These are phyloP conservation scores for Cephus sareptanus DNA, from an alignment of 2,888 invertebrate genomes.

Conservation along the genomic window DNA sequence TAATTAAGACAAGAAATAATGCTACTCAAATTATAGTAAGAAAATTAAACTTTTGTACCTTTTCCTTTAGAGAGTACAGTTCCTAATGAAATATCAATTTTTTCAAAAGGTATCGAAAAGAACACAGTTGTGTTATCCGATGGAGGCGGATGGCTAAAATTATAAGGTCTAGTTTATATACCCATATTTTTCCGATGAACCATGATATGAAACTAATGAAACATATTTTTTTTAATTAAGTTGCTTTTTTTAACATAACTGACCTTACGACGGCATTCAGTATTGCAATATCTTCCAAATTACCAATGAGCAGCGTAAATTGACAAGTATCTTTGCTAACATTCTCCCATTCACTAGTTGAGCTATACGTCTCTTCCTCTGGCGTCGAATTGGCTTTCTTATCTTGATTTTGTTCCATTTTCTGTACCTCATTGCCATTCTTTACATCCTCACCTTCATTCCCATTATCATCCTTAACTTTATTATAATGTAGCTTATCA, in stretches of 20 bases:
- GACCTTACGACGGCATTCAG: constrained; percentile 76
- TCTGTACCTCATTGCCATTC: constrained; percentile 40
- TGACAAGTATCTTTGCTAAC: constrained; percentile 87
- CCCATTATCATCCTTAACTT: constrained; percentile 41
- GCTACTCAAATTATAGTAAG: background rate
- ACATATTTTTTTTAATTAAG: constrained; percentile 7
- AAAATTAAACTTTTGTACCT: constrained; percentile 46
- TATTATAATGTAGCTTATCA: constrained; percentile 43
- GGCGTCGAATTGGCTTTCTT: constrained; percentile 58
- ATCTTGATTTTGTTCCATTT: constrained; percentile 59
- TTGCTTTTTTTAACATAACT: constrained; percentile 3
- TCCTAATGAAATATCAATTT: constrained; percentile 59
- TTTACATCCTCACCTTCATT: constrained; percentile 39
- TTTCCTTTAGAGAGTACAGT: constrained; percentile 62
- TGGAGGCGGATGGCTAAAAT: constrained; percentile 48
- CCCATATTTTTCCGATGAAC: background rate
- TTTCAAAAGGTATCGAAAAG: constrained; percentile 52
- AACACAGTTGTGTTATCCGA: constrained; percentile 51
- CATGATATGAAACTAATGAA: background rate
- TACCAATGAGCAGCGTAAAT: constrained; percentile 88
- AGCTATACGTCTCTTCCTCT: constrained; percentile 66
- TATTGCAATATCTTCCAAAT: constrained; percentile 88
- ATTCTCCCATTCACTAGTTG: constrained; percentile 77
- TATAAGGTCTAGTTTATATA: background rate
- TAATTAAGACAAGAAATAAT: constrained; percentile 16